Evolutionary conservation across 2,113 vertebrate species (phyloP).

Genomic region (Gallinago undulata): DNA sequence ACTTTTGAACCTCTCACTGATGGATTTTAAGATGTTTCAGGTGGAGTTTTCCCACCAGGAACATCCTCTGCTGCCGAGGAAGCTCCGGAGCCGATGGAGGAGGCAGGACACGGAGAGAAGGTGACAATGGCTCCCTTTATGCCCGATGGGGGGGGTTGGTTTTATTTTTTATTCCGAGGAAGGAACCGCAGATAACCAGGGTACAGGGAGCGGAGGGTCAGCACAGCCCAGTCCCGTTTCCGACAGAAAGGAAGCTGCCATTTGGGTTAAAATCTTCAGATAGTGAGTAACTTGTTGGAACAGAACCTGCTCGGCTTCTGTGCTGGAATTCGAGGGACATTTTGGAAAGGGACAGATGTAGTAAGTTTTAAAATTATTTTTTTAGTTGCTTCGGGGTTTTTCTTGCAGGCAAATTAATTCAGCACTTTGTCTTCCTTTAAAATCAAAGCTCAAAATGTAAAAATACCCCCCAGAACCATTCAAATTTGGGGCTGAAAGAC

Average conservation of each 20-base stretch:
- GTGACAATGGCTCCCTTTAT: not conserved
- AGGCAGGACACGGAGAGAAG: not conserved
- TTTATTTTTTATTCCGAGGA: not conserved
- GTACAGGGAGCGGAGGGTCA: not conserved
- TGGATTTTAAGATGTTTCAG: accelerated
- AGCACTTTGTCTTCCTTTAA: not conserved
- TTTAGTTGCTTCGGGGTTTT: not conserved
- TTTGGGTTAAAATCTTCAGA: not conserved
- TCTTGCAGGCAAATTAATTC: too few species aligned
- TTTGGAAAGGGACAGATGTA: not conserved
- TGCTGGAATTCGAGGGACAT: not conserved
- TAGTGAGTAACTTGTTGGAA: not conserved
- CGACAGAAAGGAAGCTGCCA: not conserved
- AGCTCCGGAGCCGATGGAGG: too few species aligned
- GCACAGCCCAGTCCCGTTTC: not conserved
- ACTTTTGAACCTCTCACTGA: not conserved
- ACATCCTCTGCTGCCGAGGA: not conserved
- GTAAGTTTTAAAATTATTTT: too few species aligned
- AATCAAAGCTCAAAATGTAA: not conserved
- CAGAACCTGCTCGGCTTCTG: not conserved
- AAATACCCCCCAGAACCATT: not conserved
- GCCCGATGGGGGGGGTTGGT: not conserved
- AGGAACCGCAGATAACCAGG: not conserved
- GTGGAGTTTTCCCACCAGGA: not conserved
- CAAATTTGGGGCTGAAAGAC: not conserved